Percentiles rank a stretch among this genome's conserved stretches.
These are phyloP conservation scores for Myiotriccus ornatus DNA, from an alignment of 2,797 vertebrate genomes.

Conservation along the genomic window DNA sequence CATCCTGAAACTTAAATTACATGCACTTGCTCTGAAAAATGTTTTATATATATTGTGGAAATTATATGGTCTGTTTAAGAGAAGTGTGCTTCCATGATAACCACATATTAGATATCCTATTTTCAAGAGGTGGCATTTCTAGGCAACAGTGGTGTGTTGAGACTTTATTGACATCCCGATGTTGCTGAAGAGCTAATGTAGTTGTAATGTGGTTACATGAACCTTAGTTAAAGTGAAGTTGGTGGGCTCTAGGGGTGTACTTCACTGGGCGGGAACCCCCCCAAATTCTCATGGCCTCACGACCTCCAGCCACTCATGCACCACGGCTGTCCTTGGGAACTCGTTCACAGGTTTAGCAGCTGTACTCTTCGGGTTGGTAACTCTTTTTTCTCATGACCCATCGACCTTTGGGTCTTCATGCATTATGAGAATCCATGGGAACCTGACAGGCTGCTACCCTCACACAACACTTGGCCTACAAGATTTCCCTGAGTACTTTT, in stretches of 20 bases:
- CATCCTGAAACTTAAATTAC: neutral
- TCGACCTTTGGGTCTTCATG: slow-evolving; percentile 50
- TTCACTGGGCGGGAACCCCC: neutral
- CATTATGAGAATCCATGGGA: slow-evolving; percentile 38
- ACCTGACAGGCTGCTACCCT: neutral
- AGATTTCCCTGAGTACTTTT: neutral
- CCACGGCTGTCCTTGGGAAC: neutral
- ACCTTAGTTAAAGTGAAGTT: neutral
- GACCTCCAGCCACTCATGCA: slow-evolving; percentile 34
- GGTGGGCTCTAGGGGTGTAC: neutral
- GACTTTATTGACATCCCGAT: neutral
- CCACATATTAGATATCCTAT: neutral
- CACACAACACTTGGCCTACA: neutral
- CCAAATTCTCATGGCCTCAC: slow-evolving; percentile 25
- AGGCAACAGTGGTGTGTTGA: neutral
- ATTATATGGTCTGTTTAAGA: neutral
- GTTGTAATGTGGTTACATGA: neutral
- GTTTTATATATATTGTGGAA: neutral
- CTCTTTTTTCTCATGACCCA: slow-evolving; percentile 45
- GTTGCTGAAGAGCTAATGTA: neutral
- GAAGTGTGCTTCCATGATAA: neutral
- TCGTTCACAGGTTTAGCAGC: neutral
- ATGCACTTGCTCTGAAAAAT: neutral
- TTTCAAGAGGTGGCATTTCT: neutral
- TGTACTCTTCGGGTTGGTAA: neutral